These are phyloP conservation scores for Perca schrenkii DNA, from an alignment of 2,113 vertebrate genomes.

Conservation along the genomic window DNA sequence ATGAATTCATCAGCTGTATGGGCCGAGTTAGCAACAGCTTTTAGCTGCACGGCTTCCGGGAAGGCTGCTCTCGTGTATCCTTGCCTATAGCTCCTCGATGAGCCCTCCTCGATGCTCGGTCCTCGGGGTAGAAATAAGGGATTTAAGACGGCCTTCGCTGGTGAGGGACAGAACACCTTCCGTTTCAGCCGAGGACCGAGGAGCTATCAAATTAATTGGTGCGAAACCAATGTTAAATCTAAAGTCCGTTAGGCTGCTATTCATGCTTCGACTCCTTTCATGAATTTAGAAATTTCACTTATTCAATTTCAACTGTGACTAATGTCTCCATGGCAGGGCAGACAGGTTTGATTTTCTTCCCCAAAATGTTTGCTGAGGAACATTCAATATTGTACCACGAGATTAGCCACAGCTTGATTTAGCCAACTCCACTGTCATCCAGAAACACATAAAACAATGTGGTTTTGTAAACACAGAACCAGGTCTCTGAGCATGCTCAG, in stretches of 20 bases:
- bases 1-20: too few relatives aligned
- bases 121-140: too few relatives aligned
- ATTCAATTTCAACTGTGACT: slow-evolving; percentile 5
- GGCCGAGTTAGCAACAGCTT: too few relatives aligned
- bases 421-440: background rate
- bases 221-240: slow-evolving; percentile 24
- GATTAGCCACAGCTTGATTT: slow-evolving; percentile 1
- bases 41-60: too few relatives aligned
- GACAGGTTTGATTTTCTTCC: slow-evolving; percentile 5
- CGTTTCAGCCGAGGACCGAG: too few relatives aligned
- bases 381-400: background rate
- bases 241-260: slow-evolving; percentile 41
- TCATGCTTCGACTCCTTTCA: slow-evolving; percentile 19
- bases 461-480: slow-evolving; percentile 12
- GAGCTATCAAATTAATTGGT: too few relatives aligned
- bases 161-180: too few relatives aligned
- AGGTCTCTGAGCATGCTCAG: background rate
- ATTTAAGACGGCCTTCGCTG: too few relatives aligned
- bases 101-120: too few relatives aligned
- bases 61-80: too few relatives aligned
- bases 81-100: too few relatives aligned
- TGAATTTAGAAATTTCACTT: background rate
- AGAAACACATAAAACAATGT: slow-evolving; percentile 13
- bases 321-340: background rate
- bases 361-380: slow-evolving; percentile 7